Evolutionary conservation across 2,888 invertebrate species (phyloP).

Genomic region (Epinotia nisella): DNA sequence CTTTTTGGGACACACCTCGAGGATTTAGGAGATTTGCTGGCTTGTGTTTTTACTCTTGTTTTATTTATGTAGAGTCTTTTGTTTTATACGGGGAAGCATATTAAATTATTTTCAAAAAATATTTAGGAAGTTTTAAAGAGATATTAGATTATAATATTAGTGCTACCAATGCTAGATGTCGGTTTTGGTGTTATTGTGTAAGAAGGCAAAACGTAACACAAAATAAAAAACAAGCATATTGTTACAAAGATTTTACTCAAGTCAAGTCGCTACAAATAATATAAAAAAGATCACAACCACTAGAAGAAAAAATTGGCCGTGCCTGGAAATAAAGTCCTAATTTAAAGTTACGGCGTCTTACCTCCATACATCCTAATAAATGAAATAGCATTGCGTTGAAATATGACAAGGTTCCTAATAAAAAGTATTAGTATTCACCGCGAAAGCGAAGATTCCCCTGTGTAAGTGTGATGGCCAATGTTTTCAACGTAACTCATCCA

Average conservation of each 20-base stretch:
- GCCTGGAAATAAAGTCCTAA: constrained; percentile 9
- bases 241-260: neutral
- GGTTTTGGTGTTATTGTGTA: too few species aligned
- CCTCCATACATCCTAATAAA: constrained; percentile 39
- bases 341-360: constrained; percentile 36
- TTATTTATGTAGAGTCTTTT: constrained; percentile 51
- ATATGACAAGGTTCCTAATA: constrained; percentile 60
- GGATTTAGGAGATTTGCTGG: constrained; percentile 77
- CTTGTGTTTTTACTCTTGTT: constrained; percentile 73
- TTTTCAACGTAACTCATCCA: constrained; percentile 76
- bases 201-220: neutral
- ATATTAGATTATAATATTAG: too few species aligned
- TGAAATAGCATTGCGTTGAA: constrained; percentile 49
- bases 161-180: too few species aligned
- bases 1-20: constrained; percentile 74
- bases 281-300: neutral
- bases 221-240: neutral
- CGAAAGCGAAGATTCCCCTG: constrained; percentile 56
- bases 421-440: constrained; percentile 68
- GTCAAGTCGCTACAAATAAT: neutral
- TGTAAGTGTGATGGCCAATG: constrained; percentile 63
- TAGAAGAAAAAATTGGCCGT: neutral
- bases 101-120: neutral
- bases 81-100: constrained; percentile 24
- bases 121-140: neutral